Conservation (phyloP, 2,797 vertebrate species). For the Gambusia yucatana region DNA sequence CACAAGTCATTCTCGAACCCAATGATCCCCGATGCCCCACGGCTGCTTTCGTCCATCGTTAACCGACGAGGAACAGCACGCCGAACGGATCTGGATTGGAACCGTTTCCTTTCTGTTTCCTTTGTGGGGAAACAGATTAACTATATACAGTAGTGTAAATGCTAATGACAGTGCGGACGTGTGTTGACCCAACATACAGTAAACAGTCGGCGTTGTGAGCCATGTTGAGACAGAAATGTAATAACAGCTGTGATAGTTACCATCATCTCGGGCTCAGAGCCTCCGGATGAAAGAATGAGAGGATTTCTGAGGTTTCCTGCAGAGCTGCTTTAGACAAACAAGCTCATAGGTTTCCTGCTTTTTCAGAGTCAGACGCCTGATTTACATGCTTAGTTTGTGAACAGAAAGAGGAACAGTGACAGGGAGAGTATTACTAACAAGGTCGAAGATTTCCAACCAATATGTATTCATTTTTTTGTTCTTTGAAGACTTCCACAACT, state of each 20-base stretch:
- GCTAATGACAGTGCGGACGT: constrained; percentile 26
- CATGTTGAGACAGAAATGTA: constrained; percentile 48
- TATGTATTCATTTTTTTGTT: neutral
- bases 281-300: constrained; percentile 20
- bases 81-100: constrained; percentile 19
- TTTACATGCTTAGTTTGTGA: constrained; percentile 2
- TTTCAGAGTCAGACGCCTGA: constrained; percentile 33
- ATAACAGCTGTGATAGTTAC: constrained; percentile 36
- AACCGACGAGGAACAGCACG: constrained; percentile 27
- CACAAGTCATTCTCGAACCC: constrained; percentile 18
- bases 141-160: constrained; percentile 47
- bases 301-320: constrained; percentile 22
- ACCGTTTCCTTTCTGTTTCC: neutral
- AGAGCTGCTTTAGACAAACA: constrained; percentile 9
- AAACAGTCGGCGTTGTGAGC: constrained; percentile 42
- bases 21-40: neutral
- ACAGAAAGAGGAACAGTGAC: constrained; percentile 28
- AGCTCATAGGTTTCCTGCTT: constrained; percentile 18
- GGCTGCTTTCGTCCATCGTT: constrained; percentile 49
- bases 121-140: constrained; percentile 41
- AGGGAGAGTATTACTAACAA: constrained; percentile 7
- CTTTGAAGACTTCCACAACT: neutral
- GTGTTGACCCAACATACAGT: constrained; percentile 58
- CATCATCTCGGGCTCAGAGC: constrained; percentile 6
- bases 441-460: neutral